Evolutionary conservation across 2,797 vertebrate genomes (phyloP).

Genomic region (Crypturellus tataupa): DNA sequence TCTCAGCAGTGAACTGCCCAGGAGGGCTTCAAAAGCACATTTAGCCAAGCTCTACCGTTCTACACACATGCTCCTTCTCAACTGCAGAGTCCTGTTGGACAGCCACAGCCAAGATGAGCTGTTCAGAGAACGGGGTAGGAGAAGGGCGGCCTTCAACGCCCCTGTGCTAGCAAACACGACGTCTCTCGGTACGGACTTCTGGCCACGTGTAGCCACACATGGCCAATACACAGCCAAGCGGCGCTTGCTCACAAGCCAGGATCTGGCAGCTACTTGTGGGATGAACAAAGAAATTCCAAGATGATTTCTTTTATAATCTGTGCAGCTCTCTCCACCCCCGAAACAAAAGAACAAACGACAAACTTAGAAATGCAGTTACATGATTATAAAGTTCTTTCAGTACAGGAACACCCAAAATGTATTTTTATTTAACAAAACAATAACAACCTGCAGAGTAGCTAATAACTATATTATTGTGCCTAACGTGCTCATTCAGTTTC

Average conservation of each 20-base stretch:
- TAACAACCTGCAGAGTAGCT: not conserved
- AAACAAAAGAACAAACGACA: not conserved
- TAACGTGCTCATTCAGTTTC: not conserved
- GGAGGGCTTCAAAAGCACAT: not conserved
- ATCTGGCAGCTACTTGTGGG: not conserved
- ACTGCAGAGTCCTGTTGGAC: not conserved
- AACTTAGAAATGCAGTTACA: not conserved
- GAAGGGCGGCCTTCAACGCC: not conserved
- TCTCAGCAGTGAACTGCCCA: not conserved
- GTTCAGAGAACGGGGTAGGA: not conserved
- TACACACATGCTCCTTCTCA: not conserved
- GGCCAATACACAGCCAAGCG: not conserved
- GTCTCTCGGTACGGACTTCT: not conserved
- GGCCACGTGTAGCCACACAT: too few relatives aligned
- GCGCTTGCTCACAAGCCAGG: not conserved
- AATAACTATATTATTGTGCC: not conserved
- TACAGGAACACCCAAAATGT: not conserved
- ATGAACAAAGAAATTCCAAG: not conserved
- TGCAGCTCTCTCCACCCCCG: not conserved
- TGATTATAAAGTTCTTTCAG: not conserved
- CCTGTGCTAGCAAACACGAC: rapidly evolving
- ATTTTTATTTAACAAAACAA: not conserved
- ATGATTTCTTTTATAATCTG: too few relatives aligned
- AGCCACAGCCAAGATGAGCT: not conserved
- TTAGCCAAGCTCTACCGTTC: not conserved